Conservation (phyloP, 1,140 invertebrate genomes). For the Penaeus japonicus region DNA sequence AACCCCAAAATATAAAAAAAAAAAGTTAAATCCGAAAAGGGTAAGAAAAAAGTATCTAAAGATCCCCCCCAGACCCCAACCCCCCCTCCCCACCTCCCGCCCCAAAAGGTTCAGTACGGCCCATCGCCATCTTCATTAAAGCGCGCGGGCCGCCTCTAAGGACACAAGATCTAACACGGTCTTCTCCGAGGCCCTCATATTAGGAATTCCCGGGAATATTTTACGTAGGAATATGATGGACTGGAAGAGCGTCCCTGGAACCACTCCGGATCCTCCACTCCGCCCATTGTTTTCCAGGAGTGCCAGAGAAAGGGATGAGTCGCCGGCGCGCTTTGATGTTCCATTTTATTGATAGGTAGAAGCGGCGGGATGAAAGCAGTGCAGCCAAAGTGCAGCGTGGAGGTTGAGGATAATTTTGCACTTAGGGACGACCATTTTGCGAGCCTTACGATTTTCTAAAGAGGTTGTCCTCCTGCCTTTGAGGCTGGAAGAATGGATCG, state of each 20-base stretch:
- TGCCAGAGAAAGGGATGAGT: constrained; percentile 40
- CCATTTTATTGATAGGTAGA: constrained; percentile 50
- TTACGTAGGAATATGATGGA: constrained; percentile 30
- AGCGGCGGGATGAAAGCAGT: constrained; percentile 10
- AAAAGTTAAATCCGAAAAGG: no score
- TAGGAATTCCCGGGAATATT: constrained; percentile 51
- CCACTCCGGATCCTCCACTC: constrained; percentile 18
- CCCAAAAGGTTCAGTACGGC: no score
- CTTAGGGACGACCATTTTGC: not conserved
- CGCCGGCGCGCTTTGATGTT: constrained; percentile 30
- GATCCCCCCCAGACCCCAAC: no score
- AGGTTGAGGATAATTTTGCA: not conserved
- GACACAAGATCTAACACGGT: no score
- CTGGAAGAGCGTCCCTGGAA: constrained; percentile 11
- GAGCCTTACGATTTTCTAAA: not conserved
- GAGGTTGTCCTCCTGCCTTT: not conserved
- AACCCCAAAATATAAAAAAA: no score
- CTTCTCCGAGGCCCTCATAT: constrained; percentile 23
- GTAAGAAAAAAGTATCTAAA: no score
- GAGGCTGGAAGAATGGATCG: not conserved
- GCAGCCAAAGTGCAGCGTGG: constrained; percentile 21
- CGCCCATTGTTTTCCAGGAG: constrained; percentile 39
- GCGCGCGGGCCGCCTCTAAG: no score
- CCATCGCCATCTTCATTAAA: no score
- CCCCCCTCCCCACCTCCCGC: no score